Conservation (phyloP, 1,140 invertebrate species). For the Hycleus cichorii region DNA sequence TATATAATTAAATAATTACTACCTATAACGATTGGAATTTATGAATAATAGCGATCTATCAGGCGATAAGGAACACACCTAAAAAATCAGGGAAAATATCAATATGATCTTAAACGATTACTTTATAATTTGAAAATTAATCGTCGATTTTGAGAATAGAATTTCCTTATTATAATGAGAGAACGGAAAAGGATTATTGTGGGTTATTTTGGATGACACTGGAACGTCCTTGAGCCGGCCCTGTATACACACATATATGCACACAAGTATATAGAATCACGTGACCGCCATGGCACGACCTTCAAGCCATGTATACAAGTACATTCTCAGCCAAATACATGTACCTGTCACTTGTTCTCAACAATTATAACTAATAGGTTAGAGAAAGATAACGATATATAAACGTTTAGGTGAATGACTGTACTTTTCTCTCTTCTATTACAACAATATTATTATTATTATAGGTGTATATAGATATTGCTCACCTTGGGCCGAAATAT, state of each 20-base stretch:
- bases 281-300: constrained; percentile 13
- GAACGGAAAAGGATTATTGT: no score
- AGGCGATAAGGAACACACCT: no score
- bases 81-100: no score
- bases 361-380: no score
- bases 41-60: no score
- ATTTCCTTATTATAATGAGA: no score
- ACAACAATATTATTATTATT: no score
- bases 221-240: constrained; percentile 16
- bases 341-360: constrained; percentile 3
- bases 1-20: no score
- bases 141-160: no score
- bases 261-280: background rate
- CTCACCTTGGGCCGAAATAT: constrained; percentile 29
- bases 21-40: no score
- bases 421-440: constrained; percentile 9
- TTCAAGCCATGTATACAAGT: constrained; percentile 15
- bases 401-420: constrained; percentile 23
- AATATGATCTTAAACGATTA: no score
- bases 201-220: background rate
- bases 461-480: constrained; percentile 2
- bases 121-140: no score
- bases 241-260: background rate
- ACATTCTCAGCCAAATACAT: constrained; percentile 3
- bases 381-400: background rate